phyloP scores from a whole-genome alignment of 2,113 vertebrate genomes.

The Myrmecobius fasciatus region DNA sequence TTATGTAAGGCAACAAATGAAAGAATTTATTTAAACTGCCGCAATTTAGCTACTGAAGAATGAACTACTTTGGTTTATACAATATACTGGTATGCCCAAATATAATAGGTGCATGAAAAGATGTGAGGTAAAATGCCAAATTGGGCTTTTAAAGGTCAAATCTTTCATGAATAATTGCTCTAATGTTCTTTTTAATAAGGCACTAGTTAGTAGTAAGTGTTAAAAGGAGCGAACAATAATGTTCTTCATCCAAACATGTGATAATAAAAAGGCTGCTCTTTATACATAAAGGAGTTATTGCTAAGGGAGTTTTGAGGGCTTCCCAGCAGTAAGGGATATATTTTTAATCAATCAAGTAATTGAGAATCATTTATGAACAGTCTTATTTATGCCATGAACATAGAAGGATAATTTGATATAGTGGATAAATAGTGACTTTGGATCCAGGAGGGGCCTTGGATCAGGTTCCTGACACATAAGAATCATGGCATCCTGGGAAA shows the following conservation, averaged over 20 bases:
- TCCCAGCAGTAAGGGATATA: not conserved
- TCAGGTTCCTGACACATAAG: not conserved
- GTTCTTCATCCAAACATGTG: not conserved
- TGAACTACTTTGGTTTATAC: not conserved
- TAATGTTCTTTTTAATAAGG: not conserved
- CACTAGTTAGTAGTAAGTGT: not conserved
- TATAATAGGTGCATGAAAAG: not conserved
- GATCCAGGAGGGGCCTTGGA: not conserved
- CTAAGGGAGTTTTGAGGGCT: not conserved
- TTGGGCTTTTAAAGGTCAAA: not conserved
- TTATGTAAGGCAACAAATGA: conserved; percentile 1
- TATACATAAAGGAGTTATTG: not conserved
- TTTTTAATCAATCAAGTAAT: not conserved
- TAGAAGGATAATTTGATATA: not conserved
- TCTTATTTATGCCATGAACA: not conserved
- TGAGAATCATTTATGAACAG: not conserved
- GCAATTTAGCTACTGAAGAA: conserved; percentile 26
- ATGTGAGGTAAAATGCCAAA: not conserved
- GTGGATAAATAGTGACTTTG: not conserved
- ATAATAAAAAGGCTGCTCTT: too few species aligned
- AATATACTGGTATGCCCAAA: not conserved
- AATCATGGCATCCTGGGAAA: not conserved
- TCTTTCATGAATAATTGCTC: not conserved
- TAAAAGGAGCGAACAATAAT: not conserved
- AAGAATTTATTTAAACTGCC: not conserved